Conservation (phyloP, 1,140 invertebrate genomes). For the Drosophila aff. region DNA sequence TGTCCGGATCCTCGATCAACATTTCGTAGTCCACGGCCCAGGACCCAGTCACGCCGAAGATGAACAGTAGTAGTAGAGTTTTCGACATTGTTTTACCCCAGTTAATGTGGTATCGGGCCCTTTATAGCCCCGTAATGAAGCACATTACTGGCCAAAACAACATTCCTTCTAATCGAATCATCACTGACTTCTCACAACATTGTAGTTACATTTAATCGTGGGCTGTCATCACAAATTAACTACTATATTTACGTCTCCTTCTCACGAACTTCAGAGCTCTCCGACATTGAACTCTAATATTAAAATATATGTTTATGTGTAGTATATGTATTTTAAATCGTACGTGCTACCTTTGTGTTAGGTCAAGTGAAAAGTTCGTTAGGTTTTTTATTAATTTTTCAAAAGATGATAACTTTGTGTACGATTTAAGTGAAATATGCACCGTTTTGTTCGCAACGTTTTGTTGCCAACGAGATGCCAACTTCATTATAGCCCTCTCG, state of each 20-base stretch:
- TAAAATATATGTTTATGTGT: background rate
- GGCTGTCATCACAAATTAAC: background rate
- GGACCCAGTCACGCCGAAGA: conserved; percentile 11
- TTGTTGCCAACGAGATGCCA: no score
- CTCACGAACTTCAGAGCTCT: background rate
- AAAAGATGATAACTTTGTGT: no score
- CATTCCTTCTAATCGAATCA: conserved; percentile 1
- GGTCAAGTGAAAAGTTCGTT: no score
- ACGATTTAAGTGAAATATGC: no score
- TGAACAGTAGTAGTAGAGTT: conserved; percentile 18
- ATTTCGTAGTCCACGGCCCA: conserved; percentile 44
- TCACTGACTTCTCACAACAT: background rate
- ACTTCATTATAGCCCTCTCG: no score
- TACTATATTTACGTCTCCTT: background rate
- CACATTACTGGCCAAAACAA: background rate
- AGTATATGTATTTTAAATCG: no score
- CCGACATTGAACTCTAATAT: no score
- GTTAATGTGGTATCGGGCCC: no score
- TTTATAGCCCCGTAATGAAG: conserved; percentile 11
- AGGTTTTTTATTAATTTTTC: no score
- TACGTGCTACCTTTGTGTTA: no score
- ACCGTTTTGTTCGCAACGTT: no score
- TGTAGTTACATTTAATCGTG: background rate
- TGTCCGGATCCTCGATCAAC: conserved; percentile 60
- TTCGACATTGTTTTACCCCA: conserved; percentile 24